These are phyloP conservation scores for Ceratotherium simum DNA, from an alignment of 2,113 vertebrate genomes.

Conservation along the genomic window DNA sequence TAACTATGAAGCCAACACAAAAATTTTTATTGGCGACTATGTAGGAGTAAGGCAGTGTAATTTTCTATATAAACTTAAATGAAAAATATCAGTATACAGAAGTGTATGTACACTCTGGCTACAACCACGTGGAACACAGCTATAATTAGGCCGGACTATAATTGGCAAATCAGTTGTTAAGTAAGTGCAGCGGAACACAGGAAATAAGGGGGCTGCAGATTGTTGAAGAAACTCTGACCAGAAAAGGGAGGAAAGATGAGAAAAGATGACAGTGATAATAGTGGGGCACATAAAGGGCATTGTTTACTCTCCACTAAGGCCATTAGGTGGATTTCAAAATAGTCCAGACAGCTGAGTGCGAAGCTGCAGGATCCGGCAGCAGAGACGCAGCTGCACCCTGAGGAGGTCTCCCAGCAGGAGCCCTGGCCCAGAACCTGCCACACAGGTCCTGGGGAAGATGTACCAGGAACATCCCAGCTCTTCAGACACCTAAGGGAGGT, in stretches of 20 bases:
- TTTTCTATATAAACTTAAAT: not conserved
- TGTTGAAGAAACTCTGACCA: not conserved
- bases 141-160: not conserved
- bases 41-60: not conserved
- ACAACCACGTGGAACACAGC: not conserved
- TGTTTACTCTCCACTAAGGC: not conserved
- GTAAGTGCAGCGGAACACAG: not conserved
- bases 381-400: not conserved
- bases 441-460: not conserved
- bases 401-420: not conserved
- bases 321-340: not conserved
- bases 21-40: not conserved
- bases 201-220: not conserved
- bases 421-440: not conserved
- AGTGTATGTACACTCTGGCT: not conserved
- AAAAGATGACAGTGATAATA: not conserved
- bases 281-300: not conserved
- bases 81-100: not conserved
- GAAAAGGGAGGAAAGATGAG: not conserved
- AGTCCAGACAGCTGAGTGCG: not conserved
- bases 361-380: not conserved
- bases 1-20: not conserved
- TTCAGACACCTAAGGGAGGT: not conserved
- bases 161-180: not conserved
- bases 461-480: not conserved